phyloP scores from a whole-genome alignment of 2,113 vertebrate genomes.

The Bolborhynchus lineola region DNA sequence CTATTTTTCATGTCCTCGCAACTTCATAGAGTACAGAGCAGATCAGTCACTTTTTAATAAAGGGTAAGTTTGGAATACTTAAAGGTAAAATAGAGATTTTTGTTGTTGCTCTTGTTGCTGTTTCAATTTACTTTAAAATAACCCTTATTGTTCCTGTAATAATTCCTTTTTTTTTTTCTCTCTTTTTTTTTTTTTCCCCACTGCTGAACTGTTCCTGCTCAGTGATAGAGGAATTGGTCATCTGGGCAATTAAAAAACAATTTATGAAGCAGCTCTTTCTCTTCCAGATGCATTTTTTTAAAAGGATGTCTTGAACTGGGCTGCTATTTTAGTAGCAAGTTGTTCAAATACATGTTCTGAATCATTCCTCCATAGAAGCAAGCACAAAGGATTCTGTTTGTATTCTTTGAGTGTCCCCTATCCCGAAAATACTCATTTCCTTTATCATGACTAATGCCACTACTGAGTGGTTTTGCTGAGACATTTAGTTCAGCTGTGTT shows the following conservation, averaged over 20 bases:
- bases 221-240: neutral
- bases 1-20: neutral
- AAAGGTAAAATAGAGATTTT: neutral
- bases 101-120: neutral
- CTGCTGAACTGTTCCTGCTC: neutral
- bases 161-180: neutral
- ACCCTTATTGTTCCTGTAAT: neutral
- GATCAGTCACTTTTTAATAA: neutral
- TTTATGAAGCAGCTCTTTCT: neutral
- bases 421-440: constrained; percentile 27
- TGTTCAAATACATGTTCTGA: constrained; percentile 8
- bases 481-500: constrained; percentile 21
- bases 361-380: neutral
- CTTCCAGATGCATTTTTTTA: neutral
- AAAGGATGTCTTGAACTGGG: neutral
- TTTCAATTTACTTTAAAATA: neutral
- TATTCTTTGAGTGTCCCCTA: neutral
- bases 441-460: constrained; percentile 52
- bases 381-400: constrained; percentile 37
- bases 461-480: constrained; percentile 47
- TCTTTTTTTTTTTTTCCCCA: neutral
- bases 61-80: neutral
- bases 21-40: neutral
- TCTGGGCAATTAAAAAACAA: neutral
- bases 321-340: constrained; percentile 11